Base-by-base conservation (phyloP, 2,888 invertebrate genomes). In the Diaperis boleti region DNA sequence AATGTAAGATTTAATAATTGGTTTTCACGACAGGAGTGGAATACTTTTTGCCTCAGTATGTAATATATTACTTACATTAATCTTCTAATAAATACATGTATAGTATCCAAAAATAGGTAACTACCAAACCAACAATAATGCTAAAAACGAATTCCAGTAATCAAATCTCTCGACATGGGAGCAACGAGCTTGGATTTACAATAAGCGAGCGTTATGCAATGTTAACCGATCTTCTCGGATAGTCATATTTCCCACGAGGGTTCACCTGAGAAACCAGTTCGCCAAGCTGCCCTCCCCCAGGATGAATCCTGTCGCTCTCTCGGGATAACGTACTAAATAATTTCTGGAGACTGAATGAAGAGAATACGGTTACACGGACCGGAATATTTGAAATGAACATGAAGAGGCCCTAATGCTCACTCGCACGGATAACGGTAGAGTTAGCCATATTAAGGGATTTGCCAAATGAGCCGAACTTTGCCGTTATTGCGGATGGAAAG, bases 211-310 rank as follows among this genome's bases (percentile, higher is more conserved):
- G 50, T 52, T 60, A 60, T 60, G 60, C 60, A 60, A 60, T 52
- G 60, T 60, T 60, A 52, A 52, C 35, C 44, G 60, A 60, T 52
- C 42, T 33, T 31, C 11, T 41, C 18, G 66, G 49, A 56, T 59
- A 55, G 66, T 63, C 60, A 66, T 61, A 66, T 66, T 66, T 66
- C 66, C 66, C 66, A 62, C 33, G 62, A 35, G 66, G 26, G 45
- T 59, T 59, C 59, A 66, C 64, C 66, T 64, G 66, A 64, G 62
- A 49, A 66, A 66, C 65, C 44, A 62, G 65, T 66, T 66, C 37
- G 52, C 63, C 65, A 60, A 63, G 65, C 63, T 63, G 65, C 56
- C 15, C 29, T 60, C 63, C 65, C 62, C 29, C 39, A 63, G 60
- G 65, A 66, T 39, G 37, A 22, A 37, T 52, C 65, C 56, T 49